Conservation (phyloP, 2,888 invertebrate genomes). For the Ophion ellenae region DNA sequence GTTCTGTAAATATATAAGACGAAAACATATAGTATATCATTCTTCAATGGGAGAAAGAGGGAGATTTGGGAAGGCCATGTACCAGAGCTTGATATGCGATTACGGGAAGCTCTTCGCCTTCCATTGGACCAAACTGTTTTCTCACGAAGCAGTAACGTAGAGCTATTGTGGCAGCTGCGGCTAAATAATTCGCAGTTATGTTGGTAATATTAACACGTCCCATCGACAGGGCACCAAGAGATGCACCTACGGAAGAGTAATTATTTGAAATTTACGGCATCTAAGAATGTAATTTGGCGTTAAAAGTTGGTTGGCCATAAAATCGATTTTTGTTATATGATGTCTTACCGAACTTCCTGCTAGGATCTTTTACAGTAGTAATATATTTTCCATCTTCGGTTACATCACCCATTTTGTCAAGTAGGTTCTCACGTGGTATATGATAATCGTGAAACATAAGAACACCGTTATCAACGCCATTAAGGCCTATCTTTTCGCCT, state of each 20-base stretch:
- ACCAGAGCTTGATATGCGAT: constrained; percentile 96
- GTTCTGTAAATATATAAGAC: constrained; percentile 86
- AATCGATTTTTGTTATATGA: background rate
- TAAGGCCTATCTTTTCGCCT: constrained; percentile 95
- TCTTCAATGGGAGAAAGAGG: background rate
- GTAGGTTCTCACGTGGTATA: constrained; percentile 90
- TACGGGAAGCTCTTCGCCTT: constrained; percentile 91
- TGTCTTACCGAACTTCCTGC: constrained; percentile 90
- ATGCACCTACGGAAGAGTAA: constrained; percentile 84
- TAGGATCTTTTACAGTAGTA: constrained; percentile 92
- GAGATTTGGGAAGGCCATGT: constrained; percentile 70
- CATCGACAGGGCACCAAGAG: constrained; percentile 92
- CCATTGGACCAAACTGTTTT: constrained; percentile 93
- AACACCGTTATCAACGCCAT: constrained; percentile 97
- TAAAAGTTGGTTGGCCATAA: too few species aligned
- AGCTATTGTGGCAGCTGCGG: constrained; percentile 92
- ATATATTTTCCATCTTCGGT: constrained; percentile 92
- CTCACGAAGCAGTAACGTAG: constrained; percentile 94
- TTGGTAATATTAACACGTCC: constrained; percentile 91
- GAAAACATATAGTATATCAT: background rate
- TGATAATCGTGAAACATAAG: constrained; percentile 92
- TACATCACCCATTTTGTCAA: constrained; percentile 95
- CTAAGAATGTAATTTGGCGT: too few species aligned
- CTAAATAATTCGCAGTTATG: constrained; percentile 87
- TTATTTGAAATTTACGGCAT: background rate